Conservation (phyloP, 2,888 invertebrate genomes). For the Scaeva pyrastri region DNA sequence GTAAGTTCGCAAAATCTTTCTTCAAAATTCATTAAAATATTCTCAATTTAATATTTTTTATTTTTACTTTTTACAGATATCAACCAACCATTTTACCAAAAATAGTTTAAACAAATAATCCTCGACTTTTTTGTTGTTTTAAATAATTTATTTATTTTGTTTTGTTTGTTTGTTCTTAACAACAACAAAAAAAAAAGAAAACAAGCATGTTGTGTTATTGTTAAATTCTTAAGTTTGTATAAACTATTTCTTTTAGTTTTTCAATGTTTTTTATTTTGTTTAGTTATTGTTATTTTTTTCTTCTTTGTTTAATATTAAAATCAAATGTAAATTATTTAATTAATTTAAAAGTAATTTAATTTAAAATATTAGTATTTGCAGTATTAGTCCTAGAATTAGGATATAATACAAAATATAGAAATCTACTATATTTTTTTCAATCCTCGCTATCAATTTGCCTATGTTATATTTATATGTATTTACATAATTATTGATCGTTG, state of each 20-base stretch:
- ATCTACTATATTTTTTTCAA: not conserved
- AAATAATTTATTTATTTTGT: not conserved
- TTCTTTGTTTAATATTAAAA: slow-evolving; percentile 8
- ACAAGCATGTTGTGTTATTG: slow-evolving; percentile 57
- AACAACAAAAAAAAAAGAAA: not conserved
- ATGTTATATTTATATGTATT: not conserved
- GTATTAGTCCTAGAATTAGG: slow-evolving; percentile 56
- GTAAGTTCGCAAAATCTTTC: slow-evolving; percentile 75
- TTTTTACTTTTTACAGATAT: slow-evolving; percentile 15
- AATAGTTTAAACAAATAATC: not conserved
- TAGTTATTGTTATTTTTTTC: not conserved
- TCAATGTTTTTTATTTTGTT: slow-evolving; percentile 20
- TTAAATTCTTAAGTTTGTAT: slow-evolving; percentile 40
- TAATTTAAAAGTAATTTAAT: slow-evolving; percentile 37
- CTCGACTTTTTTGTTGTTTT: slow-evolving; percentile 17
- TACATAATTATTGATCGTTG: not conserved
- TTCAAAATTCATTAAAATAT: not conserved
- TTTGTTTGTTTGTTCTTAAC: slow-evolving; percentile 24
- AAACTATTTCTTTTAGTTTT: slow-evolving; percentile 14
- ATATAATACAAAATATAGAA: slow-evolving; percentile 27
- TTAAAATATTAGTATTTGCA: slow-evolving; percentile 52
- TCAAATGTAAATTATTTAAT: slow-evolving; percentile 34
- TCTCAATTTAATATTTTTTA: not conserved
- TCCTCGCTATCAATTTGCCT: slow-evolving; percentile 35
- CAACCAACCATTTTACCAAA: slow-evolving; percentile 8